Evolutionary conservation across 2,797 vertebrate species (phyloP).

Genomic region (Vespertilio murinus): DNA sequence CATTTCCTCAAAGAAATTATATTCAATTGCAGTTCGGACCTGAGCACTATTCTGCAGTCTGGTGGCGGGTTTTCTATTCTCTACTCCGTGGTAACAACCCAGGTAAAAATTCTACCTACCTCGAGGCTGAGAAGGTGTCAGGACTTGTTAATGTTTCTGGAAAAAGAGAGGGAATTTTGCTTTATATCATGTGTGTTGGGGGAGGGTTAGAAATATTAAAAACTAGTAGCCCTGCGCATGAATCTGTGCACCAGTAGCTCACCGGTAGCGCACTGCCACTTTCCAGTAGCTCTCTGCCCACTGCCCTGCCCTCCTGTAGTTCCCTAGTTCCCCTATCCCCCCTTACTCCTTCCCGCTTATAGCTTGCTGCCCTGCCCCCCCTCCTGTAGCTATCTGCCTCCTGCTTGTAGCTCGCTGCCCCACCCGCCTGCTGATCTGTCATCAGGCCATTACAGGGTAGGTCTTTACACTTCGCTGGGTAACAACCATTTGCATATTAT

Average conservation of each 20-base stretch:
- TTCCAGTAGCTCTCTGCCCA: too few species aligned
- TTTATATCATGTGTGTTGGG: neutral
- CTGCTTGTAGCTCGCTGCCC: too few species aligned
- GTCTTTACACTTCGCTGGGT: too few species aligned
- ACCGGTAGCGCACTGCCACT: too few species aligned
- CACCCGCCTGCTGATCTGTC: too few species aligned
- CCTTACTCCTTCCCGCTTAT: accelerated
- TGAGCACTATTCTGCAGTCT: neutral
- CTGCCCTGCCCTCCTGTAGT: too few species aligned
- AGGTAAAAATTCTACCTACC: conserved; percentile 1
- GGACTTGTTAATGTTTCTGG: neutral
- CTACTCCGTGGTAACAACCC: neutral
- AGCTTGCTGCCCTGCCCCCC: too few species aligned
- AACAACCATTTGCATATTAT: too few species aligned
- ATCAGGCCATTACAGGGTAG: too few species aligned
- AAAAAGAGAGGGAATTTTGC: neutral
- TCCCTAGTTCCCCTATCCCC: too few species aligned
- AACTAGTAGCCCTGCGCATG: neutral
- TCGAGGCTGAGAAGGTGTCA: neutral
- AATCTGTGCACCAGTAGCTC: too few species aligned
- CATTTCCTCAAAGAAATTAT: conserved; percentile 50
- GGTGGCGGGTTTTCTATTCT: neutral
- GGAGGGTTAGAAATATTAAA: neutral
- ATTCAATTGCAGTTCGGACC: neutral
- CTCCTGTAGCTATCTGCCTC: too few species aligned